phyloP scores from a whole-genome alignment of 2,888 invertebrate species.

The Pelosia muscerda region DNA sequence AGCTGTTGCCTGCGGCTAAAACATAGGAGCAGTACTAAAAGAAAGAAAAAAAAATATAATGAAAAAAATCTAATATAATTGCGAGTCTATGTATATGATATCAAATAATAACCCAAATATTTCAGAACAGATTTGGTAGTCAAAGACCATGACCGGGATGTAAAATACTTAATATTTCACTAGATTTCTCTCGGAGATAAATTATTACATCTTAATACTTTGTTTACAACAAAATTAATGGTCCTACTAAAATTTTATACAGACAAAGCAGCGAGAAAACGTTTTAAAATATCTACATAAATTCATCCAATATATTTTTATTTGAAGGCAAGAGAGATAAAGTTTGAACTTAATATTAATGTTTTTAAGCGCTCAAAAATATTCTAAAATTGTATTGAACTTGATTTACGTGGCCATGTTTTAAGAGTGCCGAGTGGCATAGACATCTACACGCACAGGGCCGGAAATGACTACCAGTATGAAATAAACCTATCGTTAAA shows the following conservation, averaged over 20 bases:
- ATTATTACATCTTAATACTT: background rate
- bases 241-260: slow-evolving; percentile 1
- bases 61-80: too few relatives aligned
- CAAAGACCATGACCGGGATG: background rate
- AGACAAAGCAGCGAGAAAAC: background rate
- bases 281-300: background rate
- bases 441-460: too few relatives aligned
- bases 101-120: too few relatives aligned
- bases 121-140: too few relatives aligned
- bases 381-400: background rate
- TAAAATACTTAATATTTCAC: background rate
- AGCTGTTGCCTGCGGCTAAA: too few relatives aligned
- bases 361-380: background rate
- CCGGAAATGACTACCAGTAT: too few relatives aligned
- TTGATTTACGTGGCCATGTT: background rate
- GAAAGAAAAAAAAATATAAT: too few relatives aligned
- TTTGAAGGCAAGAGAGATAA: background rate
- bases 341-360: background rate
- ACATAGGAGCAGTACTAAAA: too few relatives aligned
- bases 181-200: background rate
- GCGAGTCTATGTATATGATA: too few relatives aligned
- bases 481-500: too few relatives aligned
- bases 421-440: too few relatives aligned
- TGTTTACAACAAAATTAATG: slow-evolving; percentile 2
- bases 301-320: background rate